Base-by-base conservation (phyloP, 23 tunicate genomes). In the Styela clava region DNA sequence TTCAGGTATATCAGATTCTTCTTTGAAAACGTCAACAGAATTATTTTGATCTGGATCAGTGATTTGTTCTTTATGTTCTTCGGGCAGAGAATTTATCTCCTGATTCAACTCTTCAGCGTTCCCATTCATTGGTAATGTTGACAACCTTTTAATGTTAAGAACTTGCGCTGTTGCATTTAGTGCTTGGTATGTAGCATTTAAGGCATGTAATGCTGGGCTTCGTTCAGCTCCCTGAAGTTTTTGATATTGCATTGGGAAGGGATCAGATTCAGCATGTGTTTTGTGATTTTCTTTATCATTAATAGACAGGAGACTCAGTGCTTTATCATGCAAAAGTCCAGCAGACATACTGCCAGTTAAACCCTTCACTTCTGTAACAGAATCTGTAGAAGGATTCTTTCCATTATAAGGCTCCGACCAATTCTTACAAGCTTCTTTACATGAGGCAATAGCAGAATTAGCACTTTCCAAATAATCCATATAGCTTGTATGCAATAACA, bases 381-480 rank as follows among this genome's bases (percentile, higher is more conserved):
- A 65, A 52, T 76, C 81, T 16, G 65, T 76, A 16, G 81, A 27
- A 18, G 81, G 81, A 35, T 82, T 52, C 22, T 23, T 56, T n/a
- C 98, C 98, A 74, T 93, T 89, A 61, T 93, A 93, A 0, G 73
- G 61, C 9, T 84, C 88, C 2, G 92, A 87, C 98, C 98, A 93
- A 22, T 79, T 83, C 7, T 62, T 69, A 70, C 98, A 93, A 31
- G 92, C 86, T 52, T 69, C 84, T 86, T 74, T 81, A 86, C 98
- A 87, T 25, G 82, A 91, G n/a, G 61, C 79, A 20, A 93, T 87
- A 74, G 70, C 68, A 33, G 33, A 24, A 64, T 84, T 87, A 2
- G 92, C 92, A 61, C 88, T 86, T 87, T 93, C 98, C 32, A 93
- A 52, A 69, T 93, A 93, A 78, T 93, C 98, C 98, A 93, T 93